Evolutionary conservation across 1,140 invertebrate species (phyloP).

Genomic region (Tigriopus japonicus): DNA sequence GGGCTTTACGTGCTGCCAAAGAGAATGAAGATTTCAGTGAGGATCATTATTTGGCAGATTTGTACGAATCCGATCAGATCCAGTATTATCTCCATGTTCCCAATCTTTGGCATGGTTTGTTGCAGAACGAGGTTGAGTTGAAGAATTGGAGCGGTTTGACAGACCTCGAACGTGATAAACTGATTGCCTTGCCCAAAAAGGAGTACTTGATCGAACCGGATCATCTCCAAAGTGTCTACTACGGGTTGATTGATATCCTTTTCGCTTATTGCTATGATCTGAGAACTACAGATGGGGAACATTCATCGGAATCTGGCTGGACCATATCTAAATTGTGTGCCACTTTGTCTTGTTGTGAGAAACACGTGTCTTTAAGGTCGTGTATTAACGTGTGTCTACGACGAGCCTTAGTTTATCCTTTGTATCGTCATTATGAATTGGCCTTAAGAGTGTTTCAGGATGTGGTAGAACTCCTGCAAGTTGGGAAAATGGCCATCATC

Average conservation of each 20-base stretch:
- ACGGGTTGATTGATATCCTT: neutral
- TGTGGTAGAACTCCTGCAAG: neutral
- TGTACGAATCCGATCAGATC: neutral
- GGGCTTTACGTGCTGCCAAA: neutral
- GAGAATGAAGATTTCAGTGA: neutral
- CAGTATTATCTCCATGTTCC: neutral
- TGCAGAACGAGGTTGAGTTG: neutral
- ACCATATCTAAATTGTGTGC: neutral
- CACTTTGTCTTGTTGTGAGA: neutral
- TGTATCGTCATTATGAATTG: neutral
- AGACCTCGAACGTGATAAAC: neutral
- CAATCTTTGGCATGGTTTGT: neutral
- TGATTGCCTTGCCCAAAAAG: neutral
- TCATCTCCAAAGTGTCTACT: neutral
- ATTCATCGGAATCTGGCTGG: slow-evolving; percentile 6
- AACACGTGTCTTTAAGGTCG: neutral
- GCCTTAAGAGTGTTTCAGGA: neutral
- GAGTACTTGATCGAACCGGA: neutral
- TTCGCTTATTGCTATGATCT: neutral
- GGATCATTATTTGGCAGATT: neutral
- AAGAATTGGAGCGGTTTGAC: neutral
- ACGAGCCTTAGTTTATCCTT: neutral
- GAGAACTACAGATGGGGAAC: neutral
- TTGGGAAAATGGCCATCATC: neutral
- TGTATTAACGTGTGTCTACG: neutral